Base-by-base conservation (phyloP, 2,888 invertebrate genomes). In the Euplexia lucipara region DNA sequence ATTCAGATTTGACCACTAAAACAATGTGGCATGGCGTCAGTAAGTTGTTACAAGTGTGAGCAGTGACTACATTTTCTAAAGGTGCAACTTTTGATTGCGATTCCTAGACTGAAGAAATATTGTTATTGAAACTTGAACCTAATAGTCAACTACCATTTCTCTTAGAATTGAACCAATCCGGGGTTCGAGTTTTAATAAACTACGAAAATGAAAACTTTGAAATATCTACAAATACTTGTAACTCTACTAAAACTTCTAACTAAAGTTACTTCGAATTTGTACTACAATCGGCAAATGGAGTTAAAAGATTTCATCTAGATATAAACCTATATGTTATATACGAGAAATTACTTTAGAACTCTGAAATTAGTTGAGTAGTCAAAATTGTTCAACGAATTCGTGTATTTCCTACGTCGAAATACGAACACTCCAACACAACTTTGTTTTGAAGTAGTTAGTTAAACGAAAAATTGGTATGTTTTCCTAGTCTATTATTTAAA, bases 301-400 rank as follows among this genome's bases (percentile, higher is more conserved):
- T 20, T 12, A 16, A 56, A 1, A 37, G 32, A 67, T 74, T 57
- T 58, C 51, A 35, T 37, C 41, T n/a, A n/a, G n/a, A n/a, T n/a
- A n/a, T n/a, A n/a, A n/a, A n/a, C n/a, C n/a, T n/a, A n/a, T n/a
- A n/a, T n/a, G n/a, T n/a, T n/a, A n/a, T 32, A 45, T 47, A 34
- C 48, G 58, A 61, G 20, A 70, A 57, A 70, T 79, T 56, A 71
- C 66, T 76, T 12, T n/a, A 20, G 7, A 65, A 75, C 47, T 70
- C 48, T 22, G 6, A 65, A 72, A 72, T 72, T 62, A 72, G 61
- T 80, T 80, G 30, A 41, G 44, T 65, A 68, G 47, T 74, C 58
- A 20, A 16, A 41, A 56, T 53, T 78, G 69, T 66, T 60, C 52
- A 58, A 63, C 44, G 8, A 42, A 44, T 54, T 22, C 52, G 26